phyloP scores from a whole-genome alignment of 1,140 invertebrate genomes.

The Pogonomyrmex barbatus region DNA sequence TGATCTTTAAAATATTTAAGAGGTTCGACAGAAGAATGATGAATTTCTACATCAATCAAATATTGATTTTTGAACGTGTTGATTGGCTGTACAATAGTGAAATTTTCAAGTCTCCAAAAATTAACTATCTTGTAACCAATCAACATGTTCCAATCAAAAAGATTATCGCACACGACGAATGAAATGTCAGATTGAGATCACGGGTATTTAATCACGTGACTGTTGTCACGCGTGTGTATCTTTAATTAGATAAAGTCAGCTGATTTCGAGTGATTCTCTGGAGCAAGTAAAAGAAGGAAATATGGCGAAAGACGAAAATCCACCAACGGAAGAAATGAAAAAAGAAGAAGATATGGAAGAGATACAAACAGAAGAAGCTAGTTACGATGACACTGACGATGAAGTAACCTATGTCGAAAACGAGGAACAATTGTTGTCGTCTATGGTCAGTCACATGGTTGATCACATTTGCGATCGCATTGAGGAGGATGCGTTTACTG shows the following conservation, averaged over 20 bases:
- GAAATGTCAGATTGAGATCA: too few relatives aligned
- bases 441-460: not conserved
- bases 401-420: slow-evolving; percentile 77
- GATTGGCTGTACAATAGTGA: too few relatives aligned
- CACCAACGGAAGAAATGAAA: slow-evolving; percentile 6
- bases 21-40: too few relatives aligned
- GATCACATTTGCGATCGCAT: slow-evolving; percentile 80
- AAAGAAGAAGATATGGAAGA: slow-evolving; percentile 70
- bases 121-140: too few relatives aligned
- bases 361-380: slow-evolving; percentile 77
- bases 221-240: not conserved
- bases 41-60: too few relatives aligned
- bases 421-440: slow-evolving; percentile 78
- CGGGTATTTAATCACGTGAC: not conserved
- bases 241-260: slow-evolving; percentile 59
- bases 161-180: too few relatives aligned
- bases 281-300: slow-evolving; percentile 7
- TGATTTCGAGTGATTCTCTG: slow-evolving; percentile 48
- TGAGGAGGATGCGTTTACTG: slow-evolving; percentile 32
- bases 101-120: too few relatives aligned
- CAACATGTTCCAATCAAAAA: too few relatives aligned
- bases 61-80: too few relatives aligned
- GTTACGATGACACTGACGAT: slow-evolving; percentile 71
- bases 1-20: too few relatives aligned
- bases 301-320: slow-evolving; percentile 37